Evolutionary conservation across 2,888 invertebrate genomes (phyloP).

Genomic region (Leucophenga maculata): DNA sequence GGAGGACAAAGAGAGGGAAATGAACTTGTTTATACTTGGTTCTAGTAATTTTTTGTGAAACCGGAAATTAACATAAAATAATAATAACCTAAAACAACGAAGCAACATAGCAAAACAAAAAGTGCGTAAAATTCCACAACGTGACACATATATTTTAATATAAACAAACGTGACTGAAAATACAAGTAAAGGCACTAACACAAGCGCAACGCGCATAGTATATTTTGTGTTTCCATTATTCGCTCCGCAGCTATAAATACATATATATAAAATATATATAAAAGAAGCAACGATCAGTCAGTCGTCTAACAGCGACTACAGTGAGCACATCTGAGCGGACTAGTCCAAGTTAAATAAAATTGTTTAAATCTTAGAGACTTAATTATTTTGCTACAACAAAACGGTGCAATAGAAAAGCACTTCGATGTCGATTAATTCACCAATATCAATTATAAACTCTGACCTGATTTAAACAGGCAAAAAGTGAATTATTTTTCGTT

Average conservation of each 20-base stretch:
- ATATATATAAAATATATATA: too few relatives aligned
- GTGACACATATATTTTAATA: slow-evolving; percentile 48
- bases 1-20: too few relatives aligned
- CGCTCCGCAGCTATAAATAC: not conserved
- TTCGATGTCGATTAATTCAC: slow-evolving; percentile 70
- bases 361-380: not conserved
- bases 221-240: too few relatives aligned
- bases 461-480: slow-evolving; percentile 69
- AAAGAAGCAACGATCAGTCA: slow-evolving; percentile 5
- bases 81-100: not conserved
- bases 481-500: slow-evolving; percentile 49
- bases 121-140: slow-evolving; percentile 34
- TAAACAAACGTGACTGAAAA: not conserved
- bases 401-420: slow-evolving; percentile 39
- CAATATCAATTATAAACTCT: slow-evolving; percentile 64
- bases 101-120: slow-evolving; percentile 54
- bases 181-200: slow-evolving; percentile 6
- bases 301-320: not conserved
- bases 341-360: not conserved
- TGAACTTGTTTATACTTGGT: too few relatives aligned
- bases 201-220: not conserved
- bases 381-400: not conserved
- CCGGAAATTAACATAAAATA: too few relatives aligned
- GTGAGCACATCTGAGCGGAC: not conserved
- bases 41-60: too few relatives aligned